A percentile compares a stretch with the other conserved stretches of the same genome.
phyloP scores from a whole-genome alignment of 2,888 invertebrate genomes.

The Leptopilina myrica region DNA sequence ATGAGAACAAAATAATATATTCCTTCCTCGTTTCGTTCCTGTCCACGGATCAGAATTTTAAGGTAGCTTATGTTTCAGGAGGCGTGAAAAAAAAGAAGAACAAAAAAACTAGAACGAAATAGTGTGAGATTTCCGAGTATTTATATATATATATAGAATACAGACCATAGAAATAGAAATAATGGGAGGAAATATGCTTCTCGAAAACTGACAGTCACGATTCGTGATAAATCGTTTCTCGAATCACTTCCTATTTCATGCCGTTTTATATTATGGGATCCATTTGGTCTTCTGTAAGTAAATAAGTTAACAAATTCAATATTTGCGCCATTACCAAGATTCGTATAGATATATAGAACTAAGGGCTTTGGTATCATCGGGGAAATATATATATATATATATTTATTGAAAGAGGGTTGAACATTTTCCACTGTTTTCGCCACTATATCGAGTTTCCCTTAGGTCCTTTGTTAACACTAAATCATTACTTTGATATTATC shows the following conservation, averaged over 20 bases:
- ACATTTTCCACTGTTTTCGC: conserved; percentile 6
- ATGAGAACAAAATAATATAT: not conserved
- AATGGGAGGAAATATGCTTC: not conserved
- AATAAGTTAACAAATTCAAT: conserved; percentile 32
- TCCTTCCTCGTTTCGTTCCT: not conserved
- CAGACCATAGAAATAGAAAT: too few species aligned
- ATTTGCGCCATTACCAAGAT: conserved; percentile 10
- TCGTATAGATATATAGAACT: not conserved
- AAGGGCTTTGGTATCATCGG: too few species aligned
- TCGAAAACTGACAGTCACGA: conserved; percentile 8
- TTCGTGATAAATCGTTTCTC: not conserved
- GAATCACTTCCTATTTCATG: conserved; percentile 10
- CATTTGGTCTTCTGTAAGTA: conserved; percentile 6
- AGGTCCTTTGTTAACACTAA: conserved; percentile 4
- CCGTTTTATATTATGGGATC: conserved; percentile 3
- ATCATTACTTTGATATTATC: conserved; percentile 12
- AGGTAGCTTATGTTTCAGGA: not conserved
- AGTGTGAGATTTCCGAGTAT: not conserved
- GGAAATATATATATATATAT: too few species aligned
- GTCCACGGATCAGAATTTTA: conserved; percentile 9
- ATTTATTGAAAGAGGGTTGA: not conserved
- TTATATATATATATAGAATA: too few species aligned
- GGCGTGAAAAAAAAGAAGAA: not conserved
- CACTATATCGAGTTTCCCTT: conserved; percentile 7
- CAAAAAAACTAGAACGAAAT: not conserved